Evolutionary conservation across 2,113 vertebrate species (phyloP).

Genomic region (Carollia perspicillata): DNA sequence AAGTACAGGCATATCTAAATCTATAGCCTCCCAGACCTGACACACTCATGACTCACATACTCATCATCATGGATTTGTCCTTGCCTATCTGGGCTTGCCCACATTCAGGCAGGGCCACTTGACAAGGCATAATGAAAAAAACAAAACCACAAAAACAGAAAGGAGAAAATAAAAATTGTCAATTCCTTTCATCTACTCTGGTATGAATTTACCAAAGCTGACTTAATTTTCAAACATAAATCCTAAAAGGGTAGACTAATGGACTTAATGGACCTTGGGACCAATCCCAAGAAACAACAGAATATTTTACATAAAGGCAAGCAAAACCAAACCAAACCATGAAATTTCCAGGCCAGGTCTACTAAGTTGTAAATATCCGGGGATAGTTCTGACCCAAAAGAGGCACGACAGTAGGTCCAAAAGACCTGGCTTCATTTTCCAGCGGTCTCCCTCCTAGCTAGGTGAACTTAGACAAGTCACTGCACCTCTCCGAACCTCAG

Average conservation of each 20-base stretch:
- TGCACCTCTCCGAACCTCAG: not conserved
- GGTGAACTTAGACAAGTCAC: not conserved
- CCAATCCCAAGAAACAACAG: not conserved
- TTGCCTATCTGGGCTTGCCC: not conserved
- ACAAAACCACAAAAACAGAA: not conserved
- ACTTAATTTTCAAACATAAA: constrained; percentile 43
- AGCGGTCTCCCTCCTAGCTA: not conserved
- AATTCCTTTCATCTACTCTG: not conserved
- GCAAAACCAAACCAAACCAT: not conserved
- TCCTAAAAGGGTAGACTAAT: not conserved
- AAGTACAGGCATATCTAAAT: not conserved
- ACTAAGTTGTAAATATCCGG: not conserved
- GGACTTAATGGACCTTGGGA: not conserved
- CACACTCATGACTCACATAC: not conserved
- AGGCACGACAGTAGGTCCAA: not conserved
- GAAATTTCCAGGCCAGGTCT: not conserved
- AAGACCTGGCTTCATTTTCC: not conserved
- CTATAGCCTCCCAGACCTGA: not conserved
- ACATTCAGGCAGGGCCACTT: not conserved
- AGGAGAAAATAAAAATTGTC: not conserved
- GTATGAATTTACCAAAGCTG: not conserved
- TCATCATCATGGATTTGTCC: not conserved
- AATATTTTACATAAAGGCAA: not conserved
- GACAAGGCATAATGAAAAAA: not conserved
- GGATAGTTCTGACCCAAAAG: not conserved